Base-by-base conservation (phyloP, 2,797 vertebrate species). In the Falco berigora region DNA sequence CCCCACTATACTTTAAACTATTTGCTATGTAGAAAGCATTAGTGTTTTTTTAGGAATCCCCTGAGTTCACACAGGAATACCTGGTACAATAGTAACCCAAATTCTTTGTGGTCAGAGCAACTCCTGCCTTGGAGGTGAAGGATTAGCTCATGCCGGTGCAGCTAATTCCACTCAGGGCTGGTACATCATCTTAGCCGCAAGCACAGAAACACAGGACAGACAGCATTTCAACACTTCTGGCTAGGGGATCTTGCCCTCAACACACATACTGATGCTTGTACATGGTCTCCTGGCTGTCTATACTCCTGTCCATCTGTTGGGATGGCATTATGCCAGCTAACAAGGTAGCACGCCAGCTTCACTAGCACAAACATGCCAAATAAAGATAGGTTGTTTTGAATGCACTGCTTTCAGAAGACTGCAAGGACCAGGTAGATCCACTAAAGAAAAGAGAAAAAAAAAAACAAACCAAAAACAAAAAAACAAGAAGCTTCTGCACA, bases 261-360 rank as follows among this genome's bases (percentile, higher is more conserved):
- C 96, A 95, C 89, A 96, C 86, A 92, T 89, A 93, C 89, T 95
- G 95, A 96, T 95, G 95, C 94, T 97, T 94, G 82, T 93, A 95
- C 97, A 97, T 92, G 95, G 91, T 97, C 97, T 97, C 96, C 95
- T 97, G 96, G 96, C 97, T 96, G 97, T 94, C 97, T 97, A 77
- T 78, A 55, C 83, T 95, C 90, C 95, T 96, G 96, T 96, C 97
- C 98, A 98, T 98, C 98, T 98, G 98, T 96, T 97, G 83, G 85
- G 53, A 90, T 98, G 98, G 98, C 98, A 88, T 23, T 4, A 27
- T 2, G 98, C 98, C 98, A 98, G 96, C 88, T 95, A 78, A 80
- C 89, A 90, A 97, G 97, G 97, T 91, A 93, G 94, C 94, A 96
- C 2, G 81, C 96, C 56, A 96, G 97, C 95, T 91, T 92, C 88